phyloP scores from a whole-genome alignment of 1,140 invertebrate genomes.

The Dreissena polymorpha region DNA sequence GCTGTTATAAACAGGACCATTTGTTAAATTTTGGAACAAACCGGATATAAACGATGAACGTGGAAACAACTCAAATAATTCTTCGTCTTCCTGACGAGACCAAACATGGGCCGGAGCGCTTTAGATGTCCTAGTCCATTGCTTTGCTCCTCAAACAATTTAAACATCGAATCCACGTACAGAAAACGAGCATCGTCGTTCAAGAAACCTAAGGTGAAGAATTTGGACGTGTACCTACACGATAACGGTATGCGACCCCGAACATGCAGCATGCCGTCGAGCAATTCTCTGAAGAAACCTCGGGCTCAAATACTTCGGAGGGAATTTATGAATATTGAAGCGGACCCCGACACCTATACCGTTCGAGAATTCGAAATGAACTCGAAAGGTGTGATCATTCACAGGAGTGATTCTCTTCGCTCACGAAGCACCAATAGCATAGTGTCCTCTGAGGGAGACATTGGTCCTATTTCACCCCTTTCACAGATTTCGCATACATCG shows the following conservation, averaged over 20 bases:
- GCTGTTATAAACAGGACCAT: too few relatives aligned
- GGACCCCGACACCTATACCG: slow-evolving; percentile 88
- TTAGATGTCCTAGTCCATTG: slow-evolving; percentile 27
- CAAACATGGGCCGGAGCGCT: neutral
- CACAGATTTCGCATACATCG: neutral
- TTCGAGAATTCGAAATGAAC: slow-evolving; percentile 93
- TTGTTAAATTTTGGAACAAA: too few relatives aligned
- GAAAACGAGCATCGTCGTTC: slow-evolving; percentile 64
- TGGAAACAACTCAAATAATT: neutral
- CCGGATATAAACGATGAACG: neutral
- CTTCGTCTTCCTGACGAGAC: slow-evolving; percentile 3
- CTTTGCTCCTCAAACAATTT: slow-evolving; percentile 21
- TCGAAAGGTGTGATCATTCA: slow-evolving; percentile 92
- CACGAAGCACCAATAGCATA: slow-evolving; percentile 84
- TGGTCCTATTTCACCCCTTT: slow-evolving; percentile 5
- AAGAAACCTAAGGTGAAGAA: slow-evolving; percentile 61
- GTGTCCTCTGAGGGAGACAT: slow-evolving; percentile 81
- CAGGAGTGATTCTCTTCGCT: slow-evolving; percentile 92
- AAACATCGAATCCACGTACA: slow-evolving; percentile 53
- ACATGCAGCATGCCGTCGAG: slow-evolving; percentile 69
- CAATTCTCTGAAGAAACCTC: slow-evolving; percentile 60
- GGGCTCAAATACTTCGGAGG: slow-evolving; percentile 59
- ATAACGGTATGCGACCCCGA: slow-evolving; percentile 66
- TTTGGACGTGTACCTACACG: slow-evolving; percentile 55
- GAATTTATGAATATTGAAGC: slow-evolving; percentile 50